Conservation (phyloP, 2,797 vertebrate species). For the Peromyscus melanophrys region DNA sequence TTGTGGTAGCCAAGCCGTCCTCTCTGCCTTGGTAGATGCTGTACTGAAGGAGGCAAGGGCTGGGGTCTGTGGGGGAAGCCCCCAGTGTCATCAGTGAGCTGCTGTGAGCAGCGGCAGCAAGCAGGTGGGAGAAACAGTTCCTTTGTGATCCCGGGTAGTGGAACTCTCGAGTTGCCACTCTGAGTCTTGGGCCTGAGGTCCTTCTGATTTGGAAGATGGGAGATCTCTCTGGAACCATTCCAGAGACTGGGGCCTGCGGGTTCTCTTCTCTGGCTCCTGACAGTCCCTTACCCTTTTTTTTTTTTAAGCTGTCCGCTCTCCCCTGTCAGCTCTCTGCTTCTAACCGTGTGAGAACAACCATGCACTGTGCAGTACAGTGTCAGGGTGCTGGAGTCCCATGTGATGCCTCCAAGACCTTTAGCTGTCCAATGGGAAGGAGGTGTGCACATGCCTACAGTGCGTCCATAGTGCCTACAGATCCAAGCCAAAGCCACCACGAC, state of each 20-base stretch:
- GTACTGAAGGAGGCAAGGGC: neutral
- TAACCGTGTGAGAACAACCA: neutral
- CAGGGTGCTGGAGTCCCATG: neutral
- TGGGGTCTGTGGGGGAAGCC: neutral
- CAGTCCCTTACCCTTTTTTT: neutral
- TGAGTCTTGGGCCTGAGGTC: neutral
- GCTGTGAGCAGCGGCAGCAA: too few relatives aligned
- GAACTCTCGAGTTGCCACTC: too few relatives aligned
- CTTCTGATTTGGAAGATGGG: neutral
- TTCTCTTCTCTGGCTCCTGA: neutral
- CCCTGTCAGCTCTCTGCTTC: neutral
- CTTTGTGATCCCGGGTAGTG: neutral
- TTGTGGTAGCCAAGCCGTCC: neutral
- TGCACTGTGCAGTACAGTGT: neutral
- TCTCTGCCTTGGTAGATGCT: neutral
- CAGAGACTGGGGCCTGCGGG: rapidly evolving
- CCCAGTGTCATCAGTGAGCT: neutral
- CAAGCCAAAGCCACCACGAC: too few relatives aligned
- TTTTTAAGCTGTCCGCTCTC: neutral
- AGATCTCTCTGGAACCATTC: neutral
- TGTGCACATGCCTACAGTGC: neutral
- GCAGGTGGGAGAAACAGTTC: too few relatives aligned
- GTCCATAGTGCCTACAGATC: neutral
- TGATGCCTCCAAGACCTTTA: neutral
- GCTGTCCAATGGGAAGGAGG: neutral